A percentile compares a stretch with the other conserved stretches of the same genome.
phyloP scores from a whole-genome alignment of 2,797 vertebrate genomes.

The Trichosurus vulpecula region DNA sequence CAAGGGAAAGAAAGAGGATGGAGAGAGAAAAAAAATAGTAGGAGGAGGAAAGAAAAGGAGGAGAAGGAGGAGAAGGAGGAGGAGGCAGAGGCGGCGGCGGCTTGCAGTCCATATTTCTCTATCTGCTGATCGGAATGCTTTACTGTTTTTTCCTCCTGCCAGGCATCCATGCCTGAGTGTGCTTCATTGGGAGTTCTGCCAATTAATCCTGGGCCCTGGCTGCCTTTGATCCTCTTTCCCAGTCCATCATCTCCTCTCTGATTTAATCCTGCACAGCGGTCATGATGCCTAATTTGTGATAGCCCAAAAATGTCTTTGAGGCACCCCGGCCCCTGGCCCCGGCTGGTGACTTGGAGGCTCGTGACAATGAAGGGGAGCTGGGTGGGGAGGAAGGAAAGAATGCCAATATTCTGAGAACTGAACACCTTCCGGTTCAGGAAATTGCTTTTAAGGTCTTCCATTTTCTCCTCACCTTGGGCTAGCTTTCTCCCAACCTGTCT shows the following conservation, averaged over 20 bases:
- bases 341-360: conserved; percentile 31
- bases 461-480: fast-evolving
- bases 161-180: conserved; percentile 66
- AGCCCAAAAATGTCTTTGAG: conserved; percentile 35
- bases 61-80: not conserved
- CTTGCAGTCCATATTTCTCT: not conserved
- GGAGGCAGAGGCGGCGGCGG: not conserved
- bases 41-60: not conserved
- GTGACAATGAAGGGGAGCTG: not conserved
- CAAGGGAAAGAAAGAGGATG: too few relatives aligned
- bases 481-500: not conserved
- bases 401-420: not conserved
- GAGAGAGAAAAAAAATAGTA: too few relatives aligned
- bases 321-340: conserved; percentile 18
- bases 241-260: conserved; percentile 28
- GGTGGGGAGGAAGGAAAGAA: not conserved
- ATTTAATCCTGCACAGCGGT: conserved; percentile 38
- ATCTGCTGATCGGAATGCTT: conserved; percentile 67
- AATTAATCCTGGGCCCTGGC: not conserved
- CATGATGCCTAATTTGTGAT: conserved; percentile 47
- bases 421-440: not conserved
- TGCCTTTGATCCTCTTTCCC: conserved; percentile 61
- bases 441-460: fast-evolving
- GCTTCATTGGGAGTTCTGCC: conserved; percentile 67
- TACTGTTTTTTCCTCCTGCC: conserved; percentile 56